phyloP scores from a whole-genome alignment of 2,113 vertebrate species.

The Grus americana region DNA sequence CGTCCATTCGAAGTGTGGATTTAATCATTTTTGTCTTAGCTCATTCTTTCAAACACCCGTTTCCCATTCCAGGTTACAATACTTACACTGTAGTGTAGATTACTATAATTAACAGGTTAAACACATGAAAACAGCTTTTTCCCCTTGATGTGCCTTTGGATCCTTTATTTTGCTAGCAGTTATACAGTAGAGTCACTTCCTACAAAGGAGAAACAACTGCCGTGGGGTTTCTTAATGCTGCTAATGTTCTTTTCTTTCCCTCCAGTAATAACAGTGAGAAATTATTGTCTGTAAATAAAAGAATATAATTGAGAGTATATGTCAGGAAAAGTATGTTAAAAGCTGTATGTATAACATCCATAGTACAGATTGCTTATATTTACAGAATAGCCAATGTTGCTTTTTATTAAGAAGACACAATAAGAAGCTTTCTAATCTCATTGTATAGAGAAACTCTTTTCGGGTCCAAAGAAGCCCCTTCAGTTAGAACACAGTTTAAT shows the following conservation, averaged over 20 bases:
- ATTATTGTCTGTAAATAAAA: constrained; percentile 67
- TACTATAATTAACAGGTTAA: constrained; percentile 69
- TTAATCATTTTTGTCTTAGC: constrained; percentile 64
- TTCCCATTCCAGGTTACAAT: constrained; percentile 63
- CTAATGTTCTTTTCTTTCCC: constrained; percentile 55
- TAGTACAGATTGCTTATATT: not conserved
- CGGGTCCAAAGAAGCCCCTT: not conserved
- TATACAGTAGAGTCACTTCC: constrained; percentile 37
- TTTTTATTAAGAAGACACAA: constrained; percentile 9
- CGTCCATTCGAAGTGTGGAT: constrained; percentile 39
- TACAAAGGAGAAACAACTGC: constrained; percentile 48
- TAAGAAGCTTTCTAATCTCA: not conserved
- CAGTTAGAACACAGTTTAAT: not conserved
- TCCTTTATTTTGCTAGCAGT: constrained; percentile 49
- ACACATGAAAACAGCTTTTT: constrained; percentile 58
- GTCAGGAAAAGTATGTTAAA: constrained; percentile 42
- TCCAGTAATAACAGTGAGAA: constrained; percentile 58
- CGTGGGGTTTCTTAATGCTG: constrained; percentile 29
- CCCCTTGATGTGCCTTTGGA: constrained; percentile 58
- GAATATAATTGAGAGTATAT: constrained; percentile 31
- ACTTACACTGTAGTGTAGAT: constrained; percentile 50
- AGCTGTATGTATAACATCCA: not conserved
- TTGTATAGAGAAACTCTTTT: not conserved
- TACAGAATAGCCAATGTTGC: not conserved
- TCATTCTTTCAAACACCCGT: constrained; percentile 55